Base-by-base conservation (phyloP, 2,888 invertebrate species). In the Sthenelais limicola region DNA sequence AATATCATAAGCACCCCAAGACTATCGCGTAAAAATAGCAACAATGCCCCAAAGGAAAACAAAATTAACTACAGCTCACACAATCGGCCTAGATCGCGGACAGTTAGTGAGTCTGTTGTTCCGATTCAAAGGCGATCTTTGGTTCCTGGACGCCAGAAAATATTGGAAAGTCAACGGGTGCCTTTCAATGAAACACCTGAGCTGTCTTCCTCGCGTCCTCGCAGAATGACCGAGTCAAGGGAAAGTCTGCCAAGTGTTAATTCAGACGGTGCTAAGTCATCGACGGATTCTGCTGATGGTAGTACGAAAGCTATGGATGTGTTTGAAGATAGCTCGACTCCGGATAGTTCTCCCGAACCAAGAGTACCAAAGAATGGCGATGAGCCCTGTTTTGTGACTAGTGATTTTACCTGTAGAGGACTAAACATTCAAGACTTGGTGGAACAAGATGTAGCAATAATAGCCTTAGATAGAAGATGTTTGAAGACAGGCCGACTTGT, bases 241-340 rank as follows among this genome's bases (percentile, higher is more conserved):
- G 62, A 38, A 9, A 38, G 35, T 4, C 18, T 56, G 18, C 56
- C 62, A n/a, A 62, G 62, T 21, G 38, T 35, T 3, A 62, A 33
- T 26, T 62, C 62, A 26, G 62, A 62, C 26, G 38, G 62, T 24
- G 38, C 38, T 26, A 62, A 62, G 62, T 35, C 21, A 2, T 35
- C 38, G 38, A 28, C 24, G 1, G 62, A 62, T 5, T 62, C 62
- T 9, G 21, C 35, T 26, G 62, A 62, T 33, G 58, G 58, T 21
- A 62, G 62, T 43, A 51, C 51, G 21, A 51, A n/a, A 26, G 21
- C 51, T 7, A 7, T 7, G 51, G 12, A n/a, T 21, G 32, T 12
- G 4, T 56, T 4, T 24, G 62, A 38, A 7, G 38, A 35, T 24
- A 21, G 33, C n/a, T 62, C 62, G 12, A n/a, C n/a, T n/a, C n/a